Conservation (phyloP, 1,140 invertebrate species). For the Drosophila littoralis region DNA sequence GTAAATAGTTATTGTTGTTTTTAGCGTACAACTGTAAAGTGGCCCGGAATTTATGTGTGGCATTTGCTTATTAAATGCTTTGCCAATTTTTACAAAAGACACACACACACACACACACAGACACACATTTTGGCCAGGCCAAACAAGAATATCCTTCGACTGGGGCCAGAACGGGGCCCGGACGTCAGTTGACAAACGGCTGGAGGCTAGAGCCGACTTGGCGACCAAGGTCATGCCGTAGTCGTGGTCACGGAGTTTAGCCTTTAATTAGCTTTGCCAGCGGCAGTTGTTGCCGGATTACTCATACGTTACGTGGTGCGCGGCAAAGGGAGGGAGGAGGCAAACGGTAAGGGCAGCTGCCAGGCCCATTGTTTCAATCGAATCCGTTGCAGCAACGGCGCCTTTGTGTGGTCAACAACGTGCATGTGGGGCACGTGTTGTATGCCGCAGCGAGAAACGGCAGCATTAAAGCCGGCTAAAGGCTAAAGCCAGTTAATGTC, state of each 20-base stretch:
- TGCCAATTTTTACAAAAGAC: constrained; percentile 32
- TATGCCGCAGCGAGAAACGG: neutral
- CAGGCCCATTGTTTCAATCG: constrained; percentile 62
- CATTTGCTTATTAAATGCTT: constrained; percentile 41
- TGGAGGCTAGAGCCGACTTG: constrained; percentile 50
- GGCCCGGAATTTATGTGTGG: constrained; percentile 19
- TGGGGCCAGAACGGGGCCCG: constrained; percentile 22
- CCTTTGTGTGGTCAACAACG: constrained; percentile 68
- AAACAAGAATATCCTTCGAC: constrained; percentile 23
- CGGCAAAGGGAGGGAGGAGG: constrained; percentile 4
- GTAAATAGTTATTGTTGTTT: neutral
- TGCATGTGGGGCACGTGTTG: constrained; percentile 76
- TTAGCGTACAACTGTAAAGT: constrained; percentile 29
- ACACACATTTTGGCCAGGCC: neutral
- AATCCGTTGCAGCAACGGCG: constrained; percentile 10
- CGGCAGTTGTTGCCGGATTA: constrained; percentile 55
- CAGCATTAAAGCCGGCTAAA: constrained; percentile 55
- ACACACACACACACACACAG: neutral
- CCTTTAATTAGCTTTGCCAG: constrained; percentile 75
- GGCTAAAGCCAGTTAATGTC: constrained; percentile 62
- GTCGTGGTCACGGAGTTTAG: constrained; percentile 60
- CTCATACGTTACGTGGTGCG: constrained; percentile 62
- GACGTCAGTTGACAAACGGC: constrained; percentile 66
- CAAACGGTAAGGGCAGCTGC: neutral
- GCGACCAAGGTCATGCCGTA: constrained; percentile 57